Evolutionary conservation across 2,888 invertebrate species (phyloP), one percentile per base, ranked within the genome.

Genomic region (Brenthis ino): DNA sequence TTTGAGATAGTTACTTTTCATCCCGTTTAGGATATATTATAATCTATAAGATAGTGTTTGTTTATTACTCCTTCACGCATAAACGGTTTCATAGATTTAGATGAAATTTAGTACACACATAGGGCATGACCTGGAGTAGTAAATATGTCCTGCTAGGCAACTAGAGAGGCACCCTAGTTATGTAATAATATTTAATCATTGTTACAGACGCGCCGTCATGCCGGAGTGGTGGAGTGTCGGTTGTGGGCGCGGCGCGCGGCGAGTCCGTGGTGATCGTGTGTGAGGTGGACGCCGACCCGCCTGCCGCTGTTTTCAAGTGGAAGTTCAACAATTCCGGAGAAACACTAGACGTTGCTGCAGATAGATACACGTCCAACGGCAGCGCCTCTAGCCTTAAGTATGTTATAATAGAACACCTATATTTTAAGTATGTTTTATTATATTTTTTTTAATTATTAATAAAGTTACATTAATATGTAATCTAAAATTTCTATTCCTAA

Each of bases 291-390:
- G 97, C 98, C 13, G 97, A 98, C 93, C 98, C 98, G 37, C 97
- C 97, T 64, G 97, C 97, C 68, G 96, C 96, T 78, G 95, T 95
- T 82, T 98, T 98, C 93, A 96, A 96, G 78, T 98, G 98, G 98
- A 97, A 98, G 93, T 98, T 98, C 93, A 98, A 98, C 94, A 97
- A 97, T 93, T 97, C 97, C 13, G 97, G 98, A 4, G 97, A 97
- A 91, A 97, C 97, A 61, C 91, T 97, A 74, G 97, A 97, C 88
- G 96, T 97, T 69, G 95, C 96, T 63, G 95, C 96, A 57, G 96
- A 96, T 84, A 91, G 96, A 71, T 97, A 95, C 91, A 95, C 96
- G 78, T 95, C 95, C 75, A 96, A 96, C 86, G 97, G 97, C 75
- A 96, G 96, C 77, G 94, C 95, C 71, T 95, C 95, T 80, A 94